These are phyloP conservation scores for Hylaea fasciaria DNA, from an alignment of 2,888 invertebrate species.

Conservation along the genomic window DNA sequence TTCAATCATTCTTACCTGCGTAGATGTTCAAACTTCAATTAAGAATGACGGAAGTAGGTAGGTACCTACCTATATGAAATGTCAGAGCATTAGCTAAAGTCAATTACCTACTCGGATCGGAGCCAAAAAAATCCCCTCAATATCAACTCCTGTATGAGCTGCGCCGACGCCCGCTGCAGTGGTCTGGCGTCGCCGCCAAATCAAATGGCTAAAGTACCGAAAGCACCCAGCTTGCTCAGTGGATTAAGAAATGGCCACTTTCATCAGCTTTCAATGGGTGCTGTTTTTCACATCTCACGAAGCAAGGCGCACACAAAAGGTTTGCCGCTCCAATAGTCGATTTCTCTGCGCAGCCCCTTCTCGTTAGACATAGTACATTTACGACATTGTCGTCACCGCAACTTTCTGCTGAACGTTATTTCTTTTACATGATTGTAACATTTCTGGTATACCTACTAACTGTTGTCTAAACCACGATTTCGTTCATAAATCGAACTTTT, in stretches of 20 bases:
- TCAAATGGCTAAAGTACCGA: background rate
- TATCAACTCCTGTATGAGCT: too few species aligned
- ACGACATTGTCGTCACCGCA: constrained; percentile 22
- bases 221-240: background rate
- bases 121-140: too few species aligned
- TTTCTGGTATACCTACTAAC: too few species aligned
- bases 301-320: constrained; percentile 19
- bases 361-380: constrained; percentile 20
- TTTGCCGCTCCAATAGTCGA: constrained; percentile 31
- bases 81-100: too few species aligned
- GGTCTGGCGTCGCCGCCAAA: too few species aligned
- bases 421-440: background rate
- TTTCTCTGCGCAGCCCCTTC: constrained; percentile 29
- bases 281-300: constrained; percentile 9
- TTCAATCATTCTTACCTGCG: too few species aligned
- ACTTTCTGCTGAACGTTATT: constrained; percentile 15
- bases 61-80: too few species aligned
- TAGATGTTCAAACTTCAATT: too few species aligned
- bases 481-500: background rate
- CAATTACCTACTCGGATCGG: too few species aligned
- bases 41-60: too few species aligned
- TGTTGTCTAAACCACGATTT: background rate
- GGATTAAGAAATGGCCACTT: constrained; percentile 9
- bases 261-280: constrained; percentile 14
- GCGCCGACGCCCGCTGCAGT: too few species aligned